These are phyloP conservation scores for Plotosus lineatus DNA, from an alignment of 2,113 vertebrate genomes.

Conservation along the genomic window DNA sequence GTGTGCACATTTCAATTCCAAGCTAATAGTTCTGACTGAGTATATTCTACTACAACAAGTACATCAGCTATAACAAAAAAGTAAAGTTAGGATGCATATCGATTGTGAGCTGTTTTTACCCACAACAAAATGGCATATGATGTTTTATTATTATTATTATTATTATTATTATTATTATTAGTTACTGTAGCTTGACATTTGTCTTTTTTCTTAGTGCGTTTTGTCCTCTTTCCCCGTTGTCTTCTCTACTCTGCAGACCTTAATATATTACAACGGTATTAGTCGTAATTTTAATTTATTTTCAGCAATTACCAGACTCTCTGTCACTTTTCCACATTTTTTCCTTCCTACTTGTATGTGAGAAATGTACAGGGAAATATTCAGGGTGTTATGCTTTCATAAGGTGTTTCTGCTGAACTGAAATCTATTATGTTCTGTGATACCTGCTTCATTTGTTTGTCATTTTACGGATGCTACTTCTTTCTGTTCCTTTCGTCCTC, in stretches of 20 bases:
- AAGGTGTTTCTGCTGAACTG: constrained; percentile 58
- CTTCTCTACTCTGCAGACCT: constrained; percentile 49
- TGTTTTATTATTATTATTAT: too few relatives aligned
- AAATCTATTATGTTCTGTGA: constrained; percentile 55
- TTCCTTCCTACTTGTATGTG: constrained; percentile 50
- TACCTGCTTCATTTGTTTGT: constrained; percentile 36
- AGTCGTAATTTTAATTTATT: constrained; percentile 81
- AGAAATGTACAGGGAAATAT: constrained; percentile 65
- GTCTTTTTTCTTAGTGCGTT: neutral
- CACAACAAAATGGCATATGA: constrained; percentile 17
- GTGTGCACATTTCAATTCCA: constrained; percentile 9
- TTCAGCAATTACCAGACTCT: constrained; percentile 71
- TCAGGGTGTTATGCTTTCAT: constrained; percentile 58
- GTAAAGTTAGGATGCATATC: constrained; percentile 17
- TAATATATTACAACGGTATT: constrained; percentile 75
- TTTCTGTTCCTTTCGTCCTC: constrained; percentile 38
- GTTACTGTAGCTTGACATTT: constrained; percentile 8
- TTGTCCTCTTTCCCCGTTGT: neutral
- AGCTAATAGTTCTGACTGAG: constrained; percentile 11
- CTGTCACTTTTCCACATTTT: constrained; percentile 47
- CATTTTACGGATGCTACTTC: constrained; percentile 45
- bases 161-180: too few relatives aligned
- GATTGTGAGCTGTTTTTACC: constrained; percentile 13
- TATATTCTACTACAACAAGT: neutral
- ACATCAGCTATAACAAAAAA: neutral